A percentile compares a stretch with the other conserved stretches of the same genome.
Conservation (phyloP, 2,113 vertebrate species). For the Boulengerochromis microlepis region DNA sequence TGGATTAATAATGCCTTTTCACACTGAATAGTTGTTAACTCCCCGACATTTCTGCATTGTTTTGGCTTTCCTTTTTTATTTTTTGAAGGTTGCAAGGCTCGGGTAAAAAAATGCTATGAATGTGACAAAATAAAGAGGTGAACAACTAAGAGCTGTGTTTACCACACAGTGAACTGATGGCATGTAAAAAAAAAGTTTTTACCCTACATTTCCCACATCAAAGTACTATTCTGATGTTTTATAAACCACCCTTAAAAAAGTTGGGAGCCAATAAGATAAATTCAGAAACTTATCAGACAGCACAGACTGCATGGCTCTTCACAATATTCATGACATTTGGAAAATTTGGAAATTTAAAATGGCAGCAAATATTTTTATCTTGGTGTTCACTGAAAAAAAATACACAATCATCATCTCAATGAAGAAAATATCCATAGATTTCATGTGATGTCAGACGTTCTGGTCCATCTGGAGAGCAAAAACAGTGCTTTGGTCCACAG, state of each 20-base stretch:
- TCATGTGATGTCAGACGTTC: background rate
- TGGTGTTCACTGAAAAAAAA: background rate
- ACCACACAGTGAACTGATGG: background rate
- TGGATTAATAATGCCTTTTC: background rate
- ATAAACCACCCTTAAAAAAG: background rate
- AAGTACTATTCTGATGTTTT: background rate
- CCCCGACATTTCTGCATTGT: background rate
- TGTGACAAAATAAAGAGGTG: background rate
- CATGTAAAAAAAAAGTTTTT: background rate
- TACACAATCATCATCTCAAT: background rate
- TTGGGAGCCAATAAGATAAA: background rate
- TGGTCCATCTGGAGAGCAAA: background rate
- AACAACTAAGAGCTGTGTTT: background rate
- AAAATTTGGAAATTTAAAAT: background rate
- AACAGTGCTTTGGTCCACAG: background rate
- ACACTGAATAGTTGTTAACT: background rate
- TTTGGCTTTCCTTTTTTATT: background rate
- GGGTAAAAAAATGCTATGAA: background rate
- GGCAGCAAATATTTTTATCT: background rate
- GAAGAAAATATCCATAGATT: background rate
- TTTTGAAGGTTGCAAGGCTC: background rate
- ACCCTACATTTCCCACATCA: background rate
- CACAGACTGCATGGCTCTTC: background rate
- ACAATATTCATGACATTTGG: background rate
- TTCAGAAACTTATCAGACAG: background rate